Base-by-base conservation (phyloP, 2,113 vertebrate genomes). In the Climacteris rufus region DNA sequence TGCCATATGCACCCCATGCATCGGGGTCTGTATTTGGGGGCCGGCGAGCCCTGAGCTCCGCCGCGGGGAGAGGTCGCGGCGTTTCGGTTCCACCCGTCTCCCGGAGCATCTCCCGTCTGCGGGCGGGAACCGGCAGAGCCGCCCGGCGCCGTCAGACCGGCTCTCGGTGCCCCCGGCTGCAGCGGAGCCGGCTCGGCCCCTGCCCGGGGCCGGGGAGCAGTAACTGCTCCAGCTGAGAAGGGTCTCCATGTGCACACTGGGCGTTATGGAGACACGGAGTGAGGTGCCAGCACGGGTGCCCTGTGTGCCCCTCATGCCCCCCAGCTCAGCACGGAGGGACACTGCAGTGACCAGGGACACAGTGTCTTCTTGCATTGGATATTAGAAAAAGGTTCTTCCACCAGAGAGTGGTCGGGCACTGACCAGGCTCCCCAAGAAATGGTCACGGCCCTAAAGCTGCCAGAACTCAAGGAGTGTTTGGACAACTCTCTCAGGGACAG, bases 111-210 rank as follows among this genome's bases (percentile, higher is more conserved):
- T 40, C n/a, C 37, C 28, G 97, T 35, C 98, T 98, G 77, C 98
- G 98, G 68, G 98, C 98, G 40, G 98, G 35, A 63, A 60, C 60
- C 28, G 39, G 76, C 76, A 59, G 64, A 84, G 61, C 87, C 17
- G 17, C 68, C 64, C 37, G 23, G 68, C 13, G n/a, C 70, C 4
- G 28, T 53, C 61, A 25, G 33, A 82, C 57, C 42, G 42, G 90
- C 33, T 68, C 35, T 66, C 8, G 23, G 10, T 68, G 87, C 87
- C n/a, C 28, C 23, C 18, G 11, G 63, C 47, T 64, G 76, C 71
- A 42, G 76, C 74, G 61, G 71, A 31, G 71, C 52, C 1, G 30
- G 42, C 42, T 85, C 42, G 19, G 50, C 11, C 16, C 18, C 44
- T 27, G 61, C 61, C 40, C 12, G 28, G 22, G 25, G 18, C 71